Evolutionary conservation across 2,888 invertebrate species (phyloP), one percentile per base, ranked within the genome.

Genomic region (Congeria kusceri): DNA sequence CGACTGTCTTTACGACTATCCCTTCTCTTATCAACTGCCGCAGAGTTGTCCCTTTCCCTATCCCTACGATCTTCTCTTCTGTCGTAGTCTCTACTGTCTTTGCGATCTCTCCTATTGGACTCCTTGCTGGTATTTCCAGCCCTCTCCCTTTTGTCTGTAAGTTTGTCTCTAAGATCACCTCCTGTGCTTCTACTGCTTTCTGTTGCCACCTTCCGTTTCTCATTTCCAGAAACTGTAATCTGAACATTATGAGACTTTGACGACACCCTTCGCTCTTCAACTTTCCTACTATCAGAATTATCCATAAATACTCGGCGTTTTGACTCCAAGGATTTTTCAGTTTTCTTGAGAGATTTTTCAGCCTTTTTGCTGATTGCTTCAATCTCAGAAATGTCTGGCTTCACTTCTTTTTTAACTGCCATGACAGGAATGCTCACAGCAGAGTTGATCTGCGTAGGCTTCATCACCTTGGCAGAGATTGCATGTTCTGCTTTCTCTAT

Each of bases 401-500:
- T 61, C 15, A 44, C 29, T 15, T 75, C 68, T 28, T 68, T 61
- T 63, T 77, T 72, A 18, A 28, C 23, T 13, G 68, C 59, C 44
- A 63, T 69, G 3, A 76, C 64, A 11, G 78, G 63, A 5, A 32
- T 32, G 9, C 32, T 32, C 49, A 89, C 80, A 9, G 87, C 81
- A 11, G 90, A 86, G 23, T 87, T 89, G 5, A 89, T 87, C 23
- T 87, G 83, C n/a, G 87, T 95, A 0, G 97, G 96, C 90, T 96
- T 97, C 57, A 97, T 96, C 0, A 97, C 97, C 93, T 98, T 97
- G 56, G 97, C 96, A 92, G 98, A 97, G 87, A 98, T 96, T 0
- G 97, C 97, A 92, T 98, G 97, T 94, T 98, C 98, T 1, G 98
- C 98, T 85, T 97, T 95, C 91, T 98, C 97, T 64, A 98, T 94